These are phyloP conservation scores for Tenthredo scrophulariae DNA, from an alignment of 2,888 invertebrate genomes.

Conservation along the genomic window DNA sequence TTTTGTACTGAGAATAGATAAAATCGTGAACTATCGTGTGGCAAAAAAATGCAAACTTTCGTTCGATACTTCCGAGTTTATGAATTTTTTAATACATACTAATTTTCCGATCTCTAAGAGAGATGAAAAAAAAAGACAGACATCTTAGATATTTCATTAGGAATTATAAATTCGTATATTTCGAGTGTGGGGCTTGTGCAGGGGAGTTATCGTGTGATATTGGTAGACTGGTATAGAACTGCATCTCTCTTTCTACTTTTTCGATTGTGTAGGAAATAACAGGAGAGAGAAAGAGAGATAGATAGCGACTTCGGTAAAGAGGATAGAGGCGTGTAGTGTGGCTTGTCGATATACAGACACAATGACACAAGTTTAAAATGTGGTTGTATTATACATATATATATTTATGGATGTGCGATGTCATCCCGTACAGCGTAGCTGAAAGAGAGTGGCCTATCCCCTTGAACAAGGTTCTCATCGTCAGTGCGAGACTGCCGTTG, in stretches of 20 bases:
- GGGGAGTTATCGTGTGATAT: background rate
- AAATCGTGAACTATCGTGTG: too few species aligned
- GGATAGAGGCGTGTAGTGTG: slow-evolving; percentile 41
- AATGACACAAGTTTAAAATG: too few species aligned
- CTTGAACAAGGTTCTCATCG: slow-evolving; percentile 47
- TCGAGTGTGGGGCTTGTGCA: background rate
- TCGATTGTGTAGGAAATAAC: background rate
- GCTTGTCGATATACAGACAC: slow-evolving; percentile 2
- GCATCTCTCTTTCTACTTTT: background rate
- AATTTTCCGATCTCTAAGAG: too few species aligned
- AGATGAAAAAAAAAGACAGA: background rate
- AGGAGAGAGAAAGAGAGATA: background rate
- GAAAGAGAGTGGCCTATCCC: slow-evolving; percentile 42
- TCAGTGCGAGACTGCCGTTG: slow-evolving; percentile 55
- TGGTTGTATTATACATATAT: background rate
- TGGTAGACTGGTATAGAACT: background rate
- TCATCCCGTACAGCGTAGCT: slow-evolving; percentile 23
- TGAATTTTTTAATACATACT: too few species aligned
- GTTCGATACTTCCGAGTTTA: too few species aligned
- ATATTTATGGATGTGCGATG: slow-evolving; percentile 20
- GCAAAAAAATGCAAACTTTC: too few species aligned
- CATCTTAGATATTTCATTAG: background rate
- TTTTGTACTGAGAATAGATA: too few species aligned
- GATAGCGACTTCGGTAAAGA: slow-evolving; percentile 20
- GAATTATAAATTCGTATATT: background rate